Base-by-base conservation (phyloP, 1,140 invertebrate genomes). In the Batillaria attramentaria region DNA sequence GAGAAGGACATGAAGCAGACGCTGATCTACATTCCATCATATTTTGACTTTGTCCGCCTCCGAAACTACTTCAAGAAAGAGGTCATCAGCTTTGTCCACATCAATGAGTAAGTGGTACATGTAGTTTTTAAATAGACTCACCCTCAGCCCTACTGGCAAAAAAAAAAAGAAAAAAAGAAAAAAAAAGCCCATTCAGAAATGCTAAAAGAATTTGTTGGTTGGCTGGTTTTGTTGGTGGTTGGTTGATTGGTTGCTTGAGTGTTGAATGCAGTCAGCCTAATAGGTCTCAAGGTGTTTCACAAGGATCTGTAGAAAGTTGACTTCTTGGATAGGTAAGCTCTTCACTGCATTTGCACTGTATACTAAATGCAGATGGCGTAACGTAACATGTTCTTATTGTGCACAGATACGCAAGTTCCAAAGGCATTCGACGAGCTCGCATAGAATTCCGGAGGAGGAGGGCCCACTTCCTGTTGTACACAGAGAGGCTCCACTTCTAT, bases 401-500 rank as follows among this genome's bases (percentile, higher is more conserved):
- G 70, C 89, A 86, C 81, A 93, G 93, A 82, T 94, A 94, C 83
- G 89, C 92, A 2, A 88, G 88, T 31, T 83, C 88, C 33, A 89
- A 96, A 66, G 93, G 92, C 3, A 97, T 99, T 73, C 95, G 96
- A 1, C 93, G 96, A 87, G 96, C 96, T 0, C 92, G 98, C 84
- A 96, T 97, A 87, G 94, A 96, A 92, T 99, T 99, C 89, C 98
- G 95, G 89, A 96, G 98, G 89, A 95, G 94, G 2, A 95, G 96
- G 86, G 94, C 94, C 10, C 95, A 97, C 84, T 97, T 98, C 87
- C 85, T 99, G 54, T 88, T 99, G 1, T 99, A 98, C 87, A 98
- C 97, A 0, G 98, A 99, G 90, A 92, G 97, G 87, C 95, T 95
- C 78, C 98, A 99, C 89, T 99, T 98, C 89, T 99, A 96, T 88